Conservation (phyloP, 92 coral and sea anemone species). For the Parazoanthus swiftii region DNA sequence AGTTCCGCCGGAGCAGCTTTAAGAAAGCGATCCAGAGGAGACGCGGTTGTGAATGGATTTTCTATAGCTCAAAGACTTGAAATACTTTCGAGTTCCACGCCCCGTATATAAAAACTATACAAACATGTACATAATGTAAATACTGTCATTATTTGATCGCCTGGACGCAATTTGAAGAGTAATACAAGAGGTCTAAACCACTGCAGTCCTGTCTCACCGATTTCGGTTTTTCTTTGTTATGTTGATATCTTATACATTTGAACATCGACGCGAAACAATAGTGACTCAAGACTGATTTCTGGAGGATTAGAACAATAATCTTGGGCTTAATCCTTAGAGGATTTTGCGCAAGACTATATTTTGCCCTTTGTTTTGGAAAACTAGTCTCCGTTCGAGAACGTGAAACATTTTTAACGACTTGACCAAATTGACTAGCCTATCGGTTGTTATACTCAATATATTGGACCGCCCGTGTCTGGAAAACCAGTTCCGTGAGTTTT, state of each 20-base stretch:
- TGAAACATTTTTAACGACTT: not conserved
- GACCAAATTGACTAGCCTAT: not conserved
- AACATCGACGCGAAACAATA: not conserved
- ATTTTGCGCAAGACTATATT: not conserved
- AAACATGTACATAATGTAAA: not conserved
- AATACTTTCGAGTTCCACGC: constrained; percentile 65
- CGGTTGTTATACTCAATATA: not conserved
- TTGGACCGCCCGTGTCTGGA: not conserved
- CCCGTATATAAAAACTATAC: constrained; percentile 20
- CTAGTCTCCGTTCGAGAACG: not conserved
- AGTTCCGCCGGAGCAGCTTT: constrained; percentile 50
- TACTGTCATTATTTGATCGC: not conserved
- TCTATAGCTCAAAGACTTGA: constrained; percentile 95
- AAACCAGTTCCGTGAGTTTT: not conserved
- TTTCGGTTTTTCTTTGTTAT: constrained; percentile 23
- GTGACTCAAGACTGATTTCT: constrained; percentile 4
- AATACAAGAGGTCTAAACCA: not conserved
- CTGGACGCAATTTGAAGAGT: constrained; percentile 12
- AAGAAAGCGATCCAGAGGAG: constrained; percentile 61
- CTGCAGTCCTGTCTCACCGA: not conserved
- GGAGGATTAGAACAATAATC: constrained; percentile 30
- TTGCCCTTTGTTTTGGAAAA: constrained; percentile 2
- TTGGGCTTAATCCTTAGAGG: not conserved
- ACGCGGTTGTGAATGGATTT: constrained; percentile 90
- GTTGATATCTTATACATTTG: constrained; percentile 18